Base-by-base conservation (phyloP, 92 coral and sea anemone genomes). In the Epizoanthus stellaris region DNA sequence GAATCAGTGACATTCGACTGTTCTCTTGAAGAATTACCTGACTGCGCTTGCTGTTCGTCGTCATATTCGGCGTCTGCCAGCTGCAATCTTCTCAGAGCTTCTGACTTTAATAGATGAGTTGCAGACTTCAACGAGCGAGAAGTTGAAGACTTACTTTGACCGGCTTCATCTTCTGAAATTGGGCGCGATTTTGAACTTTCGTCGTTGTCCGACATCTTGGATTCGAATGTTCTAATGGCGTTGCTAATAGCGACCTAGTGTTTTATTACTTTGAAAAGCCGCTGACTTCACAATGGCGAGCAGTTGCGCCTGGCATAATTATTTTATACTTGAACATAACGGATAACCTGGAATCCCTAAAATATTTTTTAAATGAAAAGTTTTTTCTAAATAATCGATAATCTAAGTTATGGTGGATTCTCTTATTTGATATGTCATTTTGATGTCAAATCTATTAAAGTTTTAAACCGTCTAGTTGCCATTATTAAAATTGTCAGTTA, bases 181-280 rank as follows among this genome's bases (percentile, higher is more conserved):
- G 85, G 91, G 34, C 85, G 86, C 81, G 90, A 63, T 42, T 89
- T 85, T 67, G 86, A 69, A 58, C 68, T 88, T 45, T 89, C 93
- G 45, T 77, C 77, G 65, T 90, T 87, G 89, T 86, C 98, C 94
- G 98, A 94, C 98, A 94, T 94, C 87, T 94, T 94, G 98, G 90
- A 92, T 82, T 47, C 80, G 90, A 82, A 77, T 71, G 88, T 39
- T 56, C 91, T 56, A 11, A 85, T 63, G 62, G 65, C 30, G 93
- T 94, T 87, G 87, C 93, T 88, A 94, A 94, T 92, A 92, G 88
- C 83, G 86, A 94, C 83, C 42, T 6, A 4, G 23, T 63, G 83
- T 79, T 79, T 79, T 38, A 79, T 23, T 79, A 11, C 83, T 23
- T 5, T 11, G 71, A 20, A 42, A 1, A 14, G 39, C 83, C 83